phyloP scores from a whole-genome alignment of 64 coral and sea anemone genomes.

The Porites australiensis region DNA sequence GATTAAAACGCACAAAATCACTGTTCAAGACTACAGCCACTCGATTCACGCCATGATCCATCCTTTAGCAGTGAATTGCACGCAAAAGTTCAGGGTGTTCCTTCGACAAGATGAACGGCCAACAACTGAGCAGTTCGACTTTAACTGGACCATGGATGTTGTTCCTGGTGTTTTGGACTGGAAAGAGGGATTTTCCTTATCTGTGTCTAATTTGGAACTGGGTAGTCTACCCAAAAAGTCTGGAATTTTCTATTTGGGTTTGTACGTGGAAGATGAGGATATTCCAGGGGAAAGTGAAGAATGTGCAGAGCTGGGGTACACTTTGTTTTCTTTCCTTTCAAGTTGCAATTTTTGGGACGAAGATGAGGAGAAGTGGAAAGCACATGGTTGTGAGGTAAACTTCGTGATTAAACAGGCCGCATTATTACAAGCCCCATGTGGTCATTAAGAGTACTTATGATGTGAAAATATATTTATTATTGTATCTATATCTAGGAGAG shows the following conservation, averaged over 20 bases:
- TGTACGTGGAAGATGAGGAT: slow-evolving; percentile 43
- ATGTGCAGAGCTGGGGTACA: slow-evolving; percentile 73
- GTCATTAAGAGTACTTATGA: no score
- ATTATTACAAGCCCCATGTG: no score
- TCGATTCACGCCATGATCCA: slow-evolving; percentile 67
- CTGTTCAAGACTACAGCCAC: slow-evolving; percentile 25
- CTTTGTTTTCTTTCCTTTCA: slow-evolving; percentile 48
- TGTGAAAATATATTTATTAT: no score
- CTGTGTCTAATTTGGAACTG: slow-evolving; percentile 81
- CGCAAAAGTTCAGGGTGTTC: slow-evolving; percentile 36
- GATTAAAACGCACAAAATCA: slow-evolving; percentile 70
- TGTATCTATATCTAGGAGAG: no score
- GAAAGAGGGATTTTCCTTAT: slow-evolving; percentile 39
- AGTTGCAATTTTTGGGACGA: slow-evolving; percentile 81
- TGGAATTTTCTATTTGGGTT: slow-evolving; percentile 64
- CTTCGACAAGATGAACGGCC: slow-evolving; percentile 40
- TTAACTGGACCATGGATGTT: slow-evolving; percentile 57
- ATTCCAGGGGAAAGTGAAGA: neutral
- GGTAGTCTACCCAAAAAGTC: slow-evolving; percentile 24
- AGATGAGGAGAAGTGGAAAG: slow-evolving; percentile 52
- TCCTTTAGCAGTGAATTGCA: slow-evolving; percentile 61
- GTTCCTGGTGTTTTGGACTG: neutral
- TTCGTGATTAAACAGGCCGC: no score
- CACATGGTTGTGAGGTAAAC: slow-evolving; percentile 84
- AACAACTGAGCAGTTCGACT: slow-evolving; percentile 56